A percentile compares a stretch with the other conserved stretches of the same genome.
Conservation (phyloP, 1,140 invertebrate genomes). For the Diplogasteroides magnus region DNA sequence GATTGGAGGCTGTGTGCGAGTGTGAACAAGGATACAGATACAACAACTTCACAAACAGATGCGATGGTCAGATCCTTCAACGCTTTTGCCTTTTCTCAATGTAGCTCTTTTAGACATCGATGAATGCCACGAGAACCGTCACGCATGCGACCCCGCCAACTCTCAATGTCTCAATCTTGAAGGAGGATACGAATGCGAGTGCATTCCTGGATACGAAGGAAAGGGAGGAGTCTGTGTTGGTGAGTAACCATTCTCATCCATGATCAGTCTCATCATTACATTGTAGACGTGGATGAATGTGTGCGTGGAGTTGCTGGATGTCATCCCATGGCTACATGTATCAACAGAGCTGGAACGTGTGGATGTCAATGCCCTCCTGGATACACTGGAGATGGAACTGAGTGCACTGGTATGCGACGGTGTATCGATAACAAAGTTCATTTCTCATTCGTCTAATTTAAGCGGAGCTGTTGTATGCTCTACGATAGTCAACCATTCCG, state of each 20-base stretch:
- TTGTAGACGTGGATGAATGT: slow-evolving; percentile 87
- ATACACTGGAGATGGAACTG: slow-evolving; percentile 71
- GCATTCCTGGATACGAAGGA: slow-evolving; percentile 44
- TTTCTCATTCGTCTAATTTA: too few relatives aligned
- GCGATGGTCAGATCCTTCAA: slow-evolving; percentile 34
- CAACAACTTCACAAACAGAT: slow-evolving; percentile 36
- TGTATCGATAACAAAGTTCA: too few relatives aligned
- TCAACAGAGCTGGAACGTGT: slow-evolving; percentile 78
- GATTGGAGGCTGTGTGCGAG: slow-evolving; percentile 40
- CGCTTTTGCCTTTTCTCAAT: too few relatives aligned
- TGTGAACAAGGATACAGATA: slow-evolving; percentile 40
- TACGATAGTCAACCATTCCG: too few relatives aligned
- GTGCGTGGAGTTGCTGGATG: slow-evolving; percentile 37
- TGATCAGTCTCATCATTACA: background rate
- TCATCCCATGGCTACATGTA: slow-evolving; percentile 66
- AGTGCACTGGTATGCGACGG: slow-evolving; percentile 23
- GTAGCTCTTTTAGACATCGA: slow-evolving; percentile 37
- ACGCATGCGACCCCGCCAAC: slow-evolving; percentile 39
- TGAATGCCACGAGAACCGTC: slow-evolving; percentile 41
- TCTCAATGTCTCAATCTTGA: slow-evolving; percentile 38
- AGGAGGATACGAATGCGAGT: slow-evolving; percentile 40
- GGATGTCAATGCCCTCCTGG: slow-evolving; percentile 74
- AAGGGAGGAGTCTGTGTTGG: slow-evolving; percentile 48
- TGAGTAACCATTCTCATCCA: slow-evolving; percentile 1
- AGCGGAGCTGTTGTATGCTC: too few relatives aligned